These are phyloP conservation scores for Benitochromis conjunctus DNA, from an alignment of 2,113 vertebrate species.

Conservation along the genomic window DNA sequence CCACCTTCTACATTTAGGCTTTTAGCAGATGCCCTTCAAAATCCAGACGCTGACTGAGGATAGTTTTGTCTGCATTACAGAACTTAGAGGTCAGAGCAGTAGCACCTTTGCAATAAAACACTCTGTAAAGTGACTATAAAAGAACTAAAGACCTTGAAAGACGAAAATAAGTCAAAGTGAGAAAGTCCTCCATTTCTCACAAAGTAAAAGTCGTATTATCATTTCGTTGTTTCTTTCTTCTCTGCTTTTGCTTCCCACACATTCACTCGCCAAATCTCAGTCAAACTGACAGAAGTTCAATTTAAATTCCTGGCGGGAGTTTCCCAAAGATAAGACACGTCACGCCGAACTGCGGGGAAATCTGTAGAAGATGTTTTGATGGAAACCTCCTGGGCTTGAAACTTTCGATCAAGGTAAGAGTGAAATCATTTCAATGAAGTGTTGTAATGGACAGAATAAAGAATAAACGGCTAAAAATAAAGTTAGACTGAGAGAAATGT, in stretches of 20 bases:
- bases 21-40: background rate
- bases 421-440: background rate
- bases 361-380: background rate
- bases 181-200: background rate
- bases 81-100: background rate
- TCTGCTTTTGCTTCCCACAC: background rate
- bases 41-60: background rate
- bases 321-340: background rate
- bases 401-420: background rate
- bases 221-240: background rate
- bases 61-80: background rate
- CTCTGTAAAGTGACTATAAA: background rate
- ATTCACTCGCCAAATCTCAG: background rate
- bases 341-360: background rate
- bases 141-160: background rate
- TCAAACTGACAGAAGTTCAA: background rate
- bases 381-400: background rate
- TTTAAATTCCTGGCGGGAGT: background rate
- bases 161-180: background rate
- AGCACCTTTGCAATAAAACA: background rate
- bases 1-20: background rate
- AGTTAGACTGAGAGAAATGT: background rate
- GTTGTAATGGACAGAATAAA: background rate
- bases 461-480: background rate
- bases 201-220: background rate